Evolutionary conservation across 2,888 invertebrate species (phyloP).

Genomic region (Erebia ligea): DNA sequence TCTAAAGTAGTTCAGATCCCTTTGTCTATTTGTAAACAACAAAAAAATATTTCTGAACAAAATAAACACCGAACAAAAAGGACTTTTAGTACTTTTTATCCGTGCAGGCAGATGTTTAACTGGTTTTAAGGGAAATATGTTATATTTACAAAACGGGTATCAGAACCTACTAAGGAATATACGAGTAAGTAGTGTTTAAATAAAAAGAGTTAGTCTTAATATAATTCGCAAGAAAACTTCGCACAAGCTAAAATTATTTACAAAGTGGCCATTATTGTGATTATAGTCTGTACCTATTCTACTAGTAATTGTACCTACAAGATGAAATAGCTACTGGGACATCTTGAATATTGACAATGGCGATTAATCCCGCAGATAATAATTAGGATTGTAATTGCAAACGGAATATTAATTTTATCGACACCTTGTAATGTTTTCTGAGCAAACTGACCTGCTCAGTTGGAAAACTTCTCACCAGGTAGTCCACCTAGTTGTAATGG

Average conservation of each 20-base stretch:
- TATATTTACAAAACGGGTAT: neutral
- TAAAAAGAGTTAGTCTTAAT: conserved; percentile 38
- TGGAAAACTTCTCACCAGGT: conserved; percentile 16
- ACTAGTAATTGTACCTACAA: conserved; percentile 50
- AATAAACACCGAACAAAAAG: neutral
- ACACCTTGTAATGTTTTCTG: conserved; percentile 23
- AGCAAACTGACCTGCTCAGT: conserved; percentile 19
- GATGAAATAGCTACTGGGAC: conserved; percentile 56
- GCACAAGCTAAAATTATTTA: conserved; percentile 55
- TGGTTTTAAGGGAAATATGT: neutral
- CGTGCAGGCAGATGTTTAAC: neutral
- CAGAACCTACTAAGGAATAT: neutral
- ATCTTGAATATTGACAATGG: conserved; percentile 73
- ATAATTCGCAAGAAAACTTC: conserved; percentile 62
- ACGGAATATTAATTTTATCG: conserved; percentile 50
- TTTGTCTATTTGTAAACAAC: conserved; percentile 3
- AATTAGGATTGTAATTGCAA: conserved; percentile 62
- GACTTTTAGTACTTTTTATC: neutral
- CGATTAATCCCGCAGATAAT: conserved; percentile 66
- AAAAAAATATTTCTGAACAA: neutral
- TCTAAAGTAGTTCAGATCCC: neutral
- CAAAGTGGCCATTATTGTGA: conserved; percentile 29
- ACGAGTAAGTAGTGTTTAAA: conserved; percentile 1
- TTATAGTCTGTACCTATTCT: conserved; percentile 29
- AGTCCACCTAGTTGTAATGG: conserved; percentile 18